Conservation (phyloP, 2,113 vertebrate genomes). For the Anoplopoma fimbria region DNA sequence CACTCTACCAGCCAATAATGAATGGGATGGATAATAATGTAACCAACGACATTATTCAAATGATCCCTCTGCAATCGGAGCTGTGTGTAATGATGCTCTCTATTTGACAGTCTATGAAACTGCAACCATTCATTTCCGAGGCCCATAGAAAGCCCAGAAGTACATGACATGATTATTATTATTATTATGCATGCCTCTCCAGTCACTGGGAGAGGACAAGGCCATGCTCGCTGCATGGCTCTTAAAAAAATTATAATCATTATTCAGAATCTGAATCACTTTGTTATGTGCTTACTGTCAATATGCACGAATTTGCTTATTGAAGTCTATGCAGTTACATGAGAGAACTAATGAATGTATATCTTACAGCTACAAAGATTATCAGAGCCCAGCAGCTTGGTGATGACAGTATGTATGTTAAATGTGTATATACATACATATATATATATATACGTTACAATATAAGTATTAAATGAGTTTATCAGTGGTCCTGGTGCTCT, state of each 20-base stretch:
- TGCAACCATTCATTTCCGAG: conserved; percentile 50
- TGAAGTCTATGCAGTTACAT: background rate
- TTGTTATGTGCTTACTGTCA: background rate
- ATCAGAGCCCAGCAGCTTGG: background rate
- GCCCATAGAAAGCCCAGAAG: conserved; percentile 35
- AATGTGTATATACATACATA: background rate
- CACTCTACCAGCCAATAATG: conserved; percentile 72
- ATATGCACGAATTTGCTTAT: background rate
- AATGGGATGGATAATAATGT: conserved; percentile 73
- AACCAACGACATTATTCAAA: conserved; percentile 69
- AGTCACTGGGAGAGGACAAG: conserved; percentile 51
- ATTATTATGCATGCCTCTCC: conserved; percentile 31
- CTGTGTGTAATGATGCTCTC: conserved; percentile 65
- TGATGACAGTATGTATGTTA: background rate
- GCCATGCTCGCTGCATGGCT: conserved; percentile 21
- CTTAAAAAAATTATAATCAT: conserved; percentile 5
- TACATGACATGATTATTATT: conserved; percentile 54
- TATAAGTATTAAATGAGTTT: background rate
- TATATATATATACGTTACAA: background rate
- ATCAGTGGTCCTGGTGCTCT: background rate
- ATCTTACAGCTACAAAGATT: background rate
- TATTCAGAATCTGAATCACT: conserved; percentile 19
- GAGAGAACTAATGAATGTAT: background rate
- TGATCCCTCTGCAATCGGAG: conserved; percentile 64
- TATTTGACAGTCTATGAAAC: conserved; percentile 62